These are phyloP conservation scores for Agrenia bidenticulata DNA, from an alignment of 2,888 invertebrate genomes.

Conservation along the genomic window DNA sequence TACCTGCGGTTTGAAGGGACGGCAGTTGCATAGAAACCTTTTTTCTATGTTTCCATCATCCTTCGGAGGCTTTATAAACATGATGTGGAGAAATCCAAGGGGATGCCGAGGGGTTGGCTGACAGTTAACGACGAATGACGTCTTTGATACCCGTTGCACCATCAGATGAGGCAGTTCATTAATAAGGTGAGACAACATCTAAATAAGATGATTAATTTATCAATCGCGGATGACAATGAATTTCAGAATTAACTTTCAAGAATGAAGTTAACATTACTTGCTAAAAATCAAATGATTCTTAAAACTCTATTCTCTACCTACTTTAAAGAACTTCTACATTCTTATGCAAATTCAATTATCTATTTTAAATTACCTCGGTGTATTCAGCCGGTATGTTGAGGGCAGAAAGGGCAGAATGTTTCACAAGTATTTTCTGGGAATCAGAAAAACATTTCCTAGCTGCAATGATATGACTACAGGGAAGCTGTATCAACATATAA, in stretches of 20 bases:
- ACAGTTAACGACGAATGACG: constrained; percentile 71
- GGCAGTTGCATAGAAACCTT: constrained; percentile 64
- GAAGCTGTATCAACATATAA: constrained; percentile 43
- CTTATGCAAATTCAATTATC: neutral
- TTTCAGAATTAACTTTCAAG: neutral
- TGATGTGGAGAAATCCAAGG: constrained; percentile 70
- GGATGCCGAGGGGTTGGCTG: constrained; percentile 67
- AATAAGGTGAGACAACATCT: constrained; percentile 64
- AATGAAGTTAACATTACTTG: too few relatives aligned
- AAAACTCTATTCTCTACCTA: neutral
- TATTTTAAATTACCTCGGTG: constrained; percentile 57
- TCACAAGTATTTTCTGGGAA: constrained; percentile 64
- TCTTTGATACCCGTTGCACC: constrained; percentile 70
- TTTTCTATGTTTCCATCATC: constrained; percentile 57
- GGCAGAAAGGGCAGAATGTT: constrained; percentile 64
- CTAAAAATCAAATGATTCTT: too few relatives aligned
- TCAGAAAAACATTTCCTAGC: constrained; percentile 65
- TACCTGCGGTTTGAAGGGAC: constrained; percentile 59
- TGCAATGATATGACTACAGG: constrained; percentile 67
- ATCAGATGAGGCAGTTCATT: constrained; percentile 63
- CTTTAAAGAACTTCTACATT: neutral
- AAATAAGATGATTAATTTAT: constrained; percentile 42
- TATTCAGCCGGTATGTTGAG: constrained; percentile 64
- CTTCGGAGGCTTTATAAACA: constrained; percentile 60
- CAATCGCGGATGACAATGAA: neutral